A percentile compares a stretch with the other conserved stretches of the same genome.
Conservation (phyloP, 2,797 vertebrate genomes). For the Lacerta bilineata region DNA sequence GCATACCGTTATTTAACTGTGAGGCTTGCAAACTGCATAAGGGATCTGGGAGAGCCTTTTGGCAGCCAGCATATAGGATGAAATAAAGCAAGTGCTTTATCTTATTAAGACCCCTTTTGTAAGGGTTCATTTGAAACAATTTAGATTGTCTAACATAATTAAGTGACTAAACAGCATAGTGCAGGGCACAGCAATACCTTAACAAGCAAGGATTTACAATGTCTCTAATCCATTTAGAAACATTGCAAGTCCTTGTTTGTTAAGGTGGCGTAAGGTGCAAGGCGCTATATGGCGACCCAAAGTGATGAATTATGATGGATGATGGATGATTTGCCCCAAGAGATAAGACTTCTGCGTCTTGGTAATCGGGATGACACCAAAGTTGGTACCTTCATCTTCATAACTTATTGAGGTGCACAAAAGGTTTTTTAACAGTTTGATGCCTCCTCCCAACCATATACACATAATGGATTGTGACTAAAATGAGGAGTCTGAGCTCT, state of each 20-base stretch:
- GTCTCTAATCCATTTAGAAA: conserved; percentile 50
- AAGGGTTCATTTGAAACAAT: conserved; percentile 69
- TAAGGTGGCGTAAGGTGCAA: conserved; percentile 33
- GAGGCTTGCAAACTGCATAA: conserved; percentile 38
- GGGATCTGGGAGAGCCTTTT: conserved; percentile 60
- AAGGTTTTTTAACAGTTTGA: neutral
- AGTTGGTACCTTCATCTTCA: neutral
- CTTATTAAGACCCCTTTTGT: conserved; percentile 68
- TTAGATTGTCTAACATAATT: conserved; percentile 68
- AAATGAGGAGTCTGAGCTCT: neutral
- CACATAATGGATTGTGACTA: no score
- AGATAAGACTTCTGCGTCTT: conserved; percentile 16
- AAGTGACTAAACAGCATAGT: conserved; percentile 59
- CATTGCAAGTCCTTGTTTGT: conserved; percentile 21
- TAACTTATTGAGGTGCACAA: neutral
- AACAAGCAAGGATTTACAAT: conserved; percentile 56
- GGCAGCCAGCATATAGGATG: conserved; percentile 62
- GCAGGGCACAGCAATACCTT: conserved; percentile 47
- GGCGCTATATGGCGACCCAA: conserved; percentile 33
- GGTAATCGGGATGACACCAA: neutral
- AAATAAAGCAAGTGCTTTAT: conserved; percentile 66
- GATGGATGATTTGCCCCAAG: conserved; percentile 35
- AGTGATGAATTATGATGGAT: conserved; percentile 47
- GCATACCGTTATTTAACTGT: conserved; percentile 54
- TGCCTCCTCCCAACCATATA: neutral